These are phyloP conservation scores for Pangasius mekongensis DNA, from an alignment of 2,797 vertebrate species.

Conservation along the genomic window DNA sequence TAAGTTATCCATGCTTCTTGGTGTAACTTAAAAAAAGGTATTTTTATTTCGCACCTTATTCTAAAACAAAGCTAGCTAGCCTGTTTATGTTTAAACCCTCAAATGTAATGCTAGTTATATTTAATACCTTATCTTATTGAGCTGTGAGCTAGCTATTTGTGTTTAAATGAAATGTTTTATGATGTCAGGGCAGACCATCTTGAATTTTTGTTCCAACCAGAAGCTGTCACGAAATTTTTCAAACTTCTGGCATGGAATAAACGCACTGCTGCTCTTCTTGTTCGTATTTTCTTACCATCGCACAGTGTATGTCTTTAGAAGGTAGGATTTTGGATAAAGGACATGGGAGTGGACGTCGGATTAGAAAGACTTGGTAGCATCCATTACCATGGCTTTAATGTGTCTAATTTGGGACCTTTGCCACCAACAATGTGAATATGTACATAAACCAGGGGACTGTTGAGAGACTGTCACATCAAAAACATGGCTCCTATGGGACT, in stretches of 20 bases:
- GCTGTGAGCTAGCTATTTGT: neutral
- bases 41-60: neutral
- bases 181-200: neutral
- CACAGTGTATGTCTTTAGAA: neutral
- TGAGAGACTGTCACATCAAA: slow-evolving; percentile 28
- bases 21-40: neutral
- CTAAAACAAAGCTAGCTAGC: neutral
- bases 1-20: neutral
- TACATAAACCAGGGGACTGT: slow-evolving; percentile 49
- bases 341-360: neutral
- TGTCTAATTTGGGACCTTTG: slow-evolving; percentile 14
- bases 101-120: neutral
- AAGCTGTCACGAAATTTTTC: neutral
- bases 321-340: neutral
- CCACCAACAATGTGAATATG: slow-evolving; percentile 46
- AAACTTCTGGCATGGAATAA: neutral
- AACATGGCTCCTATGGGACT: slow-evolving; percentile 36
- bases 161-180: neutral
- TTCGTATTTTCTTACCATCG: neutral
- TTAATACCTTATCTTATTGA: neutral
- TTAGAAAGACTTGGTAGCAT: neutral
- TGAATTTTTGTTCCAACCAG: neutral
- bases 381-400: neutral
- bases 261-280: neutral
- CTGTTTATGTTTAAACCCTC: neutral